Conservation (phyloP, 2,888 invertebrate genomes). For the Agrenia bidenticulata region DNA sequence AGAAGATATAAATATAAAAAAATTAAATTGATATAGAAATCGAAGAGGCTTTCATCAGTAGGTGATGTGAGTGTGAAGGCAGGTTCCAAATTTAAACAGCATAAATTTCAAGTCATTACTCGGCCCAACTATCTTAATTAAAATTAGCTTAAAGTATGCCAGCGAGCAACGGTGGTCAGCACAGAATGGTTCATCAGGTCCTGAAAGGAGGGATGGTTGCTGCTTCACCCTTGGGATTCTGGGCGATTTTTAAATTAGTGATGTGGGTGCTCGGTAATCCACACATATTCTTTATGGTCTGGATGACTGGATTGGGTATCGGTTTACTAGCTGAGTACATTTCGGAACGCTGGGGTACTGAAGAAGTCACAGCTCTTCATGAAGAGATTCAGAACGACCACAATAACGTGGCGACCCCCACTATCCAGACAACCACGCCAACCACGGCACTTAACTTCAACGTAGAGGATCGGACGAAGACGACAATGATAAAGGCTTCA, state of each 20-base stretch:
- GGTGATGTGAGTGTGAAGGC: not conserved
- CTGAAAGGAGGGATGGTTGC: constrained; percentile 30
- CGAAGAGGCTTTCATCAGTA: not conserved
- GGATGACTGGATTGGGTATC: constrained; percentile 20
- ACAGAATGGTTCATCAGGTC: not conserved
- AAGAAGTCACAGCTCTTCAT: no score
- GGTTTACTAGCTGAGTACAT: constrained; percentile 27
- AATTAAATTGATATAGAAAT: no score
- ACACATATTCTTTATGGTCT: constrained; percentile 28
- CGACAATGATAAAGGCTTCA: no score
- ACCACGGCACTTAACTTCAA: no score
- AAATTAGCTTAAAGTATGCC: not conserved
- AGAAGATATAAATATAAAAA: no score
- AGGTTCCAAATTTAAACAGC: not conserved
- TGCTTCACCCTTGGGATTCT: constrained; percentile 24
- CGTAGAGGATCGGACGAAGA: no score
- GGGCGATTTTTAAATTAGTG: constrained; percentile 14
- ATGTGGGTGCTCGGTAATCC: constrained; percentile 28
- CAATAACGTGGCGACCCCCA: no score
- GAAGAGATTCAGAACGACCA: no score
- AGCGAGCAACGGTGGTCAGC: no score
- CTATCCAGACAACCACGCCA: no score
- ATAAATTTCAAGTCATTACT: no score
- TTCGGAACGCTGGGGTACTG: no score
- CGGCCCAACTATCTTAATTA: not conserved